Conservation (phyloP, 2,113 vertebrate species). For the Chamaea fasciata region DNA sequence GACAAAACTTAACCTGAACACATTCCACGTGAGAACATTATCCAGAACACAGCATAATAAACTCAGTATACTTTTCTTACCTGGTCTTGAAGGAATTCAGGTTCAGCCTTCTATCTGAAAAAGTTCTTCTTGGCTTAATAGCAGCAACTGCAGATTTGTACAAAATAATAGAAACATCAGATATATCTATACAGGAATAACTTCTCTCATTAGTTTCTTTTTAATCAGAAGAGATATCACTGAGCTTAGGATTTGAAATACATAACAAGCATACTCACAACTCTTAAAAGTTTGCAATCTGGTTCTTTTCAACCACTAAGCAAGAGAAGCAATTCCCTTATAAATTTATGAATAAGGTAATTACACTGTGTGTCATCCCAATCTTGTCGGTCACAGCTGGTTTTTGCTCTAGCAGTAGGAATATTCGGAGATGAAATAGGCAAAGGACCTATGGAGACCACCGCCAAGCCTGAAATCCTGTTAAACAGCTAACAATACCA, state of each 20-base stretch:
- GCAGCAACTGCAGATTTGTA: background rate
- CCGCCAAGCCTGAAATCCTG: conserved; percentile 62
- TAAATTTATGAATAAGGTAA: conserved; percentile 24
- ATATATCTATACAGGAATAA: background rate
- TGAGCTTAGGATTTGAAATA: background rate
- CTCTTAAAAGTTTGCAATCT: background rate
- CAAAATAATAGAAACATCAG: background rate
- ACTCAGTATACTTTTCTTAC: background rate
- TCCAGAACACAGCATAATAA: background rate
- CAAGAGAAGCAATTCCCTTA: background rate
- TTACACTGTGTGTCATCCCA: conserved; percentile 40
- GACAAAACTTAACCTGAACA: background rate
- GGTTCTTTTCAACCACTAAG: background rate
- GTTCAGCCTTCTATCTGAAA: background rate
- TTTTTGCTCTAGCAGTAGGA: conserved; percentile 9
- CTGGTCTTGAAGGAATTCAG: background rate
- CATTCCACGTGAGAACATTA: background rate
- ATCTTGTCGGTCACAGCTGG: conserved; percentile 41
- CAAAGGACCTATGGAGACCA: conserved; percentile 61
- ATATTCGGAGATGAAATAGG: background rate
- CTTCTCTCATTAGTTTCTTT: background rate
- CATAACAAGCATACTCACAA: background rate
- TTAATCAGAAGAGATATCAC: background rate
- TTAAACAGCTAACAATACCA: conserved; percentile 70
- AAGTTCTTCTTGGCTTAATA: background rate